phyloP scores from a whole-genome alignment of 2,888 invertebrate species.

The Sesia bembeciformis region DNA sequence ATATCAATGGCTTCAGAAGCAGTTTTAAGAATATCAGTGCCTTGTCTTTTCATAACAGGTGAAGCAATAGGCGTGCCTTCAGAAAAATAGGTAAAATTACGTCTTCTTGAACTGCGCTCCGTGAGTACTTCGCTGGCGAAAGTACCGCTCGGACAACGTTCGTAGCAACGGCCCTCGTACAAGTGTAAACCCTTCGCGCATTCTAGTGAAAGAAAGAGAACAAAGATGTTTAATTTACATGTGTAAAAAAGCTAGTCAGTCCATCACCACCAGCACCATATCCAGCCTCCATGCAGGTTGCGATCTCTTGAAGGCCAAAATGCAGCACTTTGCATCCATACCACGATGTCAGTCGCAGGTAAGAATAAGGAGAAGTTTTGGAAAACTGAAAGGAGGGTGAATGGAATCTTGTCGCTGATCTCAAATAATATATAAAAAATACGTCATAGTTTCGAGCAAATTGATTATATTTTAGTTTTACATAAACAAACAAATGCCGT shows the following conservation, averaged over 20 bases:
- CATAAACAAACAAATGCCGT: not conserved
- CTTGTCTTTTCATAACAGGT: slow-evolving; percentile 40
- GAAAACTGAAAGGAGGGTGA: slow-evolving; percentile 27
- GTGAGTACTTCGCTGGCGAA: slow-evolving; percentile 56
- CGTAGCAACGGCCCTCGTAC: slow-evolving; percentile 75
- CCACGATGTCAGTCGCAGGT: slow-evolving; percentile 36
- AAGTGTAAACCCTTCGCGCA: slow-evolving; percentile 77
- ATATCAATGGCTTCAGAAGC: slow-evolving; percentile 53
- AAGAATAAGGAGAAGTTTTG: slow-evolving; percentile 8
- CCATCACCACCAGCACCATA: slow-evolving; percentile 42
- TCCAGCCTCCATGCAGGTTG: slow-evolving; percentile 64
- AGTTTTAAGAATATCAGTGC: slow-evolving; percentile 19
- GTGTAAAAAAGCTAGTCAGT: slow-evolving; percentile 26
- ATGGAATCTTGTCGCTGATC: slow-evolving; percentile 72
- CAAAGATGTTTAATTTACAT: slow-evolving; percentile 46
- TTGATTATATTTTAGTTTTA: slow-evolving; percentile 1
- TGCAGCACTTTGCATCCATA: slow-evolving; percentile 42
- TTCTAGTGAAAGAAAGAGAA: slow-evolving; percentile 75
- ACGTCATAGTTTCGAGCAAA: not conserved
- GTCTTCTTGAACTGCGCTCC: slow-evolving; percentile 52
- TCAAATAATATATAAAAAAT: slow-evolving; percentile 38
- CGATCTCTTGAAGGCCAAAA: slow-evolving; percentile 44
- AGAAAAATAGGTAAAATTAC: slow-evolving; percentile 47
- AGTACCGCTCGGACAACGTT: slow-evolving; percentile 71
- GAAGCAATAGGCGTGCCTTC: slow-evolving; percentile 22